A percentile compares a stretch with the other conserved stretches of the same genome.
Conservation (phyloP, 2,797 vertebrate genomes). For the Chelonia mydas region DNA sequence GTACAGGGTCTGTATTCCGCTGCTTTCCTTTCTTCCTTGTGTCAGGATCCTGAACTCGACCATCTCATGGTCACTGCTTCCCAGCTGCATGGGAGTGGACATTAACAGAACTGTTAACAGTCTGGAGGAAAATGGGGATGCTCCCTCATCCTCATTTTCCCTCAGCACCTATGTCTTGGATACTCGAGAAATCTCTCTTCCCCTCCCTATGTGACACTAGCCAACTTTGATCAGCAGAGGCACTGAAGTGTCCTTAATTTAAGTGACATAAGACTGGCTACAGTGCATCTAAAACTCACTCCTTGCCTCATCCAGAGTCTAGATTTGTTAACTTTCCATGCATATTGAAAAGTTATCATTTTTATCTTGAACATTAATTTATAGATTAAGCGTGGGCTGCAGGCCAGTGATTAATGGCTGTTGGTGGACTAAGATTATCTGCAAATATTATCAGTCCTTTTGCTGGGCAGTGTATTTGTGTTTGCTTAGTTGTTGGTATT, state of each 20-base stretch:
- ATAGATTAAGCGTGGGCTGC: not conserved
- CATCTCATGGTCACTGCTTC: no score
- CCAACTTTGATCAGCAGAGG: not conserved
- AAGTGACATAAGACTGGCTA: not conserved
- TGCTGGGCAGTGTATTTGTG: not conserved
- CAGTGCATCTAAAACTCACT: not conserved
- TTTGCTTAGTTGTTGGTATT: not conserved
- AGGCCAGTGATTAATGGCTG: not conserved
- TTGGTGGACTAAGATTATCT: not conserved
- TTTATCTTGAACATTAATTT: accelerated
- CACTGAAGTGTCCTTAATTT: not conserved
- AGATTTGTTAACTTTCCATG: not conserved
- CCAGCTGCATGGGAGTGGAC: not conserved
- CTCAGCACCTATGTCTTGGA: not conserved
- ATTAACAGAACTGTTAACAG: not conserved
- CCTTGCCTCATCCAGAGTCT: not conserved
- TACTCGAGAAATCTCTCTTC: not conserved
- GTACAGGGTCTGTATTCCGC: no score
- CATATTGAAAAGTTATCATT: not conserved
- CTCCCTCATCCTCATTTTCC: not conserved
- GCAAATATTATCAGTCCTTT: not conserved
- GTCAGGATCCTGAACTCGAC: no score
- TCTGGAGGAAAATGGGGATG: not conserved
- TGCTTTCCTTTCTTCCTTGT: no score
- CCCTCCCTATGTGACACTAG: not conserved